Base-by-base conservation (phyloP, 2,888 invertebrate genomes). In the Diaperis boleti region DNA sequence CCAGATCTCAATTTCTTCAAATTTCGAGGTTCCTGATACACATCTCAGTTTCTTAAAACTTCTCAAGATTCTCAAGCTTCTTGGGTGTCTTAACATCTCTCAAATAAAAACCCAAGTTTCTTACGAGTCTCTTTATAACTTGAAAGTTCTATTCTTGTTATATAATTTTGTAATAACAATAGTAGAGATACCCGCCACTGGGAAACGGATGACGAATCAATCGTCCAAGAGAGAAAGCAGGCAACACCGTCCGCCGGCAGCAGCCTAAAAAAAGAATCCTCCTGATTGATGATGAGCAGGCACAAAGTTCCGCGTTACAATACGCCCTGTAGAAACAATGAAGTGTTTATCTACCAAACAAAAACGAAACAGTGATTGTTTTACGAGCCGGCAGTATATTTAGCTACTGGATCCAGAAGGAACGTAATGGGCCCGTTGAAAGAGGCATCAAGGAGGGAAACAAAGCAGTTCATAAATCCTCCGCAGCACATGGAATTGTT, bases 391-490 rank as follows among this genome's bases (percentile, higher is more conserved):
- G 64, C n/a, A n/a, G n/a, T 69, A 69, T 68, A 68, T 69, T 68
- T 68, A 68, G 66, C 65, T 67, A 45, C 66, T 62, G 66, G 31
- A 65, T 65, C 55, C 39, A 59, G 49, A 49, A 59, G 59, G 65
- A 69, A 69, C 68, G 72, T 73, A 72, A 74, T 72, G 70, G 67
- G 66, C 57, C 39, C 59, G 74, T 70, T 73, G 73, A 74, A 70
- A 74, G 73, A 72, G 64, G 47, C 65, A 66, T 67, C 69, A 67
- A 67, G 69, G 65, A 65, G 69, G 73, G 71, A 74, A 73, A 74
- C 74, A 74, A 73, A 74, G 73, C 73, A 71, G 72, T 69, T 71
- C 69, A 74, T 74, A 74, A 73, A 72, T 70, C 66, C 66, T 65
- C 64, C 65, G 62, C 61, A 73, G 72, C 74, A 74, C 67, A 71